Conservation (phyloP, 37 sponge, comb jelly and placozoan genomes). For the Lycopodina hypogea region DNA sequence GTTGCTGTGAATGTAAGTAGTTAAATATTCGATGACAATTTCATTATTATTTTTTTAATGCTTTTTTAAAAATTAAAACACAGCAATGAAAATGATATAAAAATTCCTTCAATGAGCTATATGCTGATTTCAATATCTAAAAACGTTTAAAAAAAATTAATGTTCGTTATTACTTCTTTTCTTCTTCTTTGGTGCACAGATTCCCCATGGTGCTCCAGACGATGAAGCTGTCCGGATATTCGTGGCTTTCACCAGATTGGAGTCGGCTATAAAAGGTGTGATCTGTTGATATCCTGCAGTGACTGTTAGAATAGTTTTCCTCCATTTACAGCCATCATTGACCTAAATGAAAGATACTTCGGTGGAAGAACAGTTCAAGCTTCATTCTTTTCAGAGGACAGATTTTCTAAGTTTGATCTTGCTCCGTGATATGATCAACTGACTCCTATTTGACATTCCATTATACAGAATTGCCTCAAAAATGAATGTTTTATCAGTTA, state of each 20-base stretch:
- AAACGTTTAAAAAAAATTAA: no score
- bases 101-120: neutral
- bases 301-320: neutral
- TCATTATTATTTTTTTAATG: no score
- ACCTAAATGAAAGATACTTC: constrained; percentile 93
- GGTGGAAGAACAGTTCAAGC: constrained; percentile 88
- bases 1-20: no score
- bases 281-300: neutral
- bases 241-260: constrained; percentile 79
- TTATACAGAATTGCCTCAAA: no score
- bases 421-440: constrained; percentile 54
- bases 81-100: no score
- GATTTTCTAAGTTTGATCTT: constrained; percentile 79
- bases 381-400: constrained; percentile 77
- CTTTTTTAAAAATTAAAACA: no score
- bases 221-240: constrained; percentile 97
- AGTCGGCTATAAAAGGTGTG: constrained; percentile 93
- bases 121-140: neutral
- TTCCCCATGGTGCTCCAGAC: constrained; percentile 72
- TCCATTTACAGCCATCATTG: constrained; percentile 76
- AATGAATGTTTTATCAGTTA: no score
- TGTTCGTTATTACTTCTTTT: neutral
- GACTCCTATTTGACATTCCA: no score
- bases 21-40: no score
- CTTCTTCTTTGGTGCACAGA: constrained; percentile 24